phyloP scores from a whole-genome alignment of 23 tunicate genomes.

The Phallusia fumigata region DNA sequence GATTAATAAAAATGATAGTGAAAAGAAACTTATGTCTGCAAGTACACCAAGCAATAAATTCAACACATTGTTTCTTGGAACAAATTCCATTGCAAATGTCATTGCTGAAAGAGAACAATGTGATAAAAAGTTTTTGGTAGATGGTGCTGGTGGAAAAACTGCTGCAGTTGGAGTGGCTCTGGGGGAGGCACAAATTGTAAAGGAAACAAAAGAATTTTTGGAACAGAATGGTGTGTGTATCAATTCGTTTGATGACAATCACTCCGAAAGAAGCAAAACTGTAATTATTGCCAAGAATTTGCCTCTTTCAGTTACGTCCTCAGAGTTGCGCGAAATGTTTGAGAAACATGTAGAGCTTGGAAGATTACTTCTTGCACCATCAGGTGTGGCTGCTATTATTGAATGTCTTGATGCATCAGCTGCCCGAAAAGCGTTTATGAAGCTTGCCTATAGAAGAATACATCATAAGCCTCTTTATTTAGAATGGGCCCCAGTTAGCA shows the following conservation, averaged over 20 bases:
- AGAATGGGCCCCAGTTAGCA: slow-evolving; percentile 95
- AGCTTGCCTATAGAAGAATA: slow-evolving; percentile 83
- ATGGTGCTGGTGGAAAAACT: slow-evolving; percentile 46
- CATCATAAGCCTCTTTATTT: slow-evolving; percentile 85
- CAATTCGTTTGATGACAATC: slow-evolving; percentile 74
- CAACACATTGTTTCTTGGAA: slow-evolving; percentile 88
- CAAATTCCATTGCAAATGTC: slow-evolving; percentile 92
- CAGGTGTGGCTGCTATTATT: slow-evolving; percentile 87
- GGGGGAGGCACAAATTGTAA: slow-evolving; percentile 87
- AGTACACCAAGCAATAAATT: slow-evolving; percentile 47
- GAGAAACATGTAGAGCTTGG: slow-evolving; percentile 76
- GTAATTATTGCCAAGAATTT: slow-evolving; percentile 87
- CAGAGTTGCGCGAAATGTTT: slow-evolving; percentile 76
- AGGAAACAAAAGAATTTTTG: slow-evolving; percentile 83
- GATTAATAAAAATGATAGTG: neutral
- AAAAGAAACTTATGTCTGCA: neutral
- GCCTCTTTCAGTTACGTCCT: slow-evolving; percentile 72
- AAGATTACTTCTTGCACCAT: slow-evolving; percentile 83
- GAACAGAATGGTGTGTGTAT: slow-evolving; percentile 69
- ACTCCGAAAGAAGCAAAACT: slow-evolving; percentile 81
- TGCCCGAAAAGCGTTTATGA: slow-evolving; percentile 83
- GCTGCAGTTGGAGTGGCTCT: slow-evolving; percentile 93
- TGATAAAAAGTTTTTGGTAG: slow-evolving; percentile 49
- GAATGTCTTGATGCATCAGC: slow-evolving; percentile 66
- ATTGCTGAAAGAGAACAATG: slow-evolving; percentile 61